Base-by-base conservation (phyloP, 1,140 invertebrate species). In the Homalodisca vitripennis region DNA sequence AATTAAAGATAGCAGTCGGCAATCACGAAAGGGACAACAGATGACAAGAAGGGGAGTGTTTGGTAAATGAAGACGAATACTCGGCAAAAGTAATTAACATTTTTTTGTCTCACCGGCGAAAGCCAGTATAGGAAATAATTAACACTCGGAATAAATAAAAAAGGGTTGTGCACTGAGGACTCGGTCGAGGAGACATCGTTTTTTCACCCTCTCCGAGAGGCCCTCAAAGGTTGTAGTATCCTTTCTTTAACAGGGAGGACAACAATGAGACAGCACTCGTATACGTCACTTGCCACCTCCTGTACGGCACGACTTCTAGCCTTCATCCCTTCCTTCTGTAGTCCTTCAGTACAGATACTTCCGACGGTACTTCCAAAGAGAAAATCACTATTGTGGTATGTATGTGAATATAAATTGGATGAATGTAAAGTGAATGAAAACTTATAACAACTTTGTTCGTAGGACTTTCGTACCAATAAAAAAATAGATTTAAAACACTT, bases 71-170 rank as follows among this genome's bases (percentile, higher is more conserved):
- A 60, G 55, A 60, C 55, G 55, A 60, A 60, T 30, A 12, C 55
- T 60, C 55, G 55, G 24, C 48, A 60, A 24, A 60, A 60, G 55
- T 60, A 60, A 60, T 60, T 60, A 60, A 60, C 55, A 60, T 60
- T 60, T 60, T 60, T 60, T 60, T 60, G 55, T 60, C n/a, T 24
- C 55, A n/a, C 14, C 26, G 55, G 14, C 27, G 55, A 17, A 41
- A 60, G 6, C 22, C 48, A 29, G 55, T 60, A 60, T 60, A 60
- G 55, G 55, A 60, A 60, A 60, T 60, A 60, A 60, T 60, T 60
- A 60, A 60, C 55, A 60, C 55, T 60, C 55, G 55, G 27, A 60
- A 60, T 60, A 30, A 60, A 60, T 60, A 60, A 60, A 53, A 53
- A 60, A 60, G 55, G 55, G 55, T 60, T 60, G 55, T 60, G 27